Evolutionary conservation across 1,140 invertebrate genomes (phyloP), one percentile per base, ranked within the genome.

Genomic region (Eriocheir sinensis): DNA sequence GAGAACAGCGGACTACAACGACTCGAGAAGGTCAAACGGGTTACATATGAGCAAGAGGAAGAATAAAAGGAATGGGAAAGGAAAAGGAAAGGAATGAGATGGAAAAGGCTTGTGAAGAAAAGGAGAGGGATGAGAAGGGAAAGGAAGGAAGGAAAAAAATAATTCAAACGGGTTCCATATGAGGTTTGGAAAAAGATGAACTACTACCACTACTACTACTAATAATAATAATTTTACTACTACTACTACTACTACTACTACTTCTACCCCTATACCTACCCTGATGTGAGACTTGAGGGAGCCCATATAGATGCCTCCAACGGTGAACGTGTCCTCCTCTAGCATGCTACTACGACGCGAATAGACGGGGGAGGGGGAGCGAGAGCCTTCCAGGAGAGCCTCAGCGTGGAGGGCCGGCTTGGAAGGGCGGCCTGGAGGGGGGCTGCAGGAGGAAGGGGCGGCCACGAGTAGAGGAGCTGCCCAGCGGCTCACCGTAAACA

Each of bases 261-360:
- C 4, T 53, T n/a, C 60, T 1, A n/a, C 30, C 2, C n/a, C 36
- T n/a, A 0, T 60, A 48, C 80, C 48, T 85, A 92, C 91, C 91
- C 91, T 3, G 30, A 92, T 92, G 91, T 92, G 91, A 44, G 91
- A 92, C 72, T 92, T 40, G 17, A 92, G 80, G 27, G 91, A 92
- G 36, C 91, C 91, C 0, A 92, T 92, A n/a, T 92, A 92, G 9
- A 92, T 41, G 36, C 91, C 91, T 12, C 91, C 91, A 8, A 41
- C 30, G 27, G 91, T 92, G 60, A 92, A 92, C 41, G 91, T 92
- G 30, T 92, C 91, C n/a, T 92, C 91, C 60, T 81, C 17, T n/a
- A 30, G 17, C 21, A 34, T 15, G 41, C 38, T 41, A n/a, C 40
- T 48, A 30, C 79, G 91, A 17, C 34, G 30, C n/a, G 89, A 72